Evolutionary conservation across 2,888 invertebrate species (phyloP).

Genomic region (Pogonocherus hispidulus): DNA sequence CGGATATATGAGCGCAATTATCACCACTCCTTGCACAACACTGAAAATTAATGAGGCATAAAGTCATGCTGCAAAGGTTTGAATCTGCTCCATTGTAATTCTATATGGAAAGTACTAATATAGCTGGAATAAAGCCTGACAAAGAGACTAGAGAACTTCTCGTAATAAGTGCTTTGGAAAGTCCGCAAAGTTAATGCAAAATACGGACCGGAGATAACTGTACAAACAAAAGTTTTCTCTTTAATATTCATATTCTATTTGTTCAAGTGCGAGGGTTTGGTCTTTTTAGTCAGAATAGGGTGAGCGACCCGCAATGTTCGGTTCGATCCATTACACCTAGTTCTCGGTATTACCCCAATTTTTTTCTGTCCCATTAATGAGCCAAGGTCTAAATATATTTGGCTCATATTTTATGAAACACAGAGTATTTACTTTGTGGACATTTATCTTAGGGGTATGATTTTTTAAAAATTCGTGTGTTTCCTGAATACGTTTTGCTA

Average conservation of each 20-base stretch:
- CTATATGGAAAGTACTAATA: conserved; percentile 15
- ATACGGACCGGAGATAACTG: conserved; percentile 35
- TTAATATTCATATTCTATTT: conserved; percentile 57
- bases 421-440: neutral
- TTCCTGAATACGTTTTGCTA: no score
- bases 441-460: no score
- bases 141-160: conserved; percentile 19
- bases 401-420: conserved; percentile 8
- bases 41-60: conserved; percentile 12
- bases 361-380: conserved; percentile 24
- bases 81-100: conserved; percentile 27
- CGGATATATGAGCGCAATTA: neutral
- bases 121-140: conserved; percentile 17
- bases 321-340: conserved; percentile 14
- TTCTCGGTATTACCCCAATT: conserved; percentile 17
- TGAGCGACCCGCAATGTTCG: conserved; percentile 11
- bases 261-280: conserved; percentile 49
- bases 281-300: conserved; percentile 30
- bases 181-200: conserved; percentile 34
- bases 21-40: neutral
- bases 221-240: conserved; percentile 53
- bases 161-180: conserved; percentile 37
- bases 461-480: no score
- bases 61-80: neutral
- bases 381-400: conserved; percentile 5